A percentile compares a stretch with the other conserved stretches of the same genome.
These are phyloP conservation scores for Julus scandinavius DNA, from an alignment of 2,888 invertebrate species.

Conservation along the genomic window DNA sequence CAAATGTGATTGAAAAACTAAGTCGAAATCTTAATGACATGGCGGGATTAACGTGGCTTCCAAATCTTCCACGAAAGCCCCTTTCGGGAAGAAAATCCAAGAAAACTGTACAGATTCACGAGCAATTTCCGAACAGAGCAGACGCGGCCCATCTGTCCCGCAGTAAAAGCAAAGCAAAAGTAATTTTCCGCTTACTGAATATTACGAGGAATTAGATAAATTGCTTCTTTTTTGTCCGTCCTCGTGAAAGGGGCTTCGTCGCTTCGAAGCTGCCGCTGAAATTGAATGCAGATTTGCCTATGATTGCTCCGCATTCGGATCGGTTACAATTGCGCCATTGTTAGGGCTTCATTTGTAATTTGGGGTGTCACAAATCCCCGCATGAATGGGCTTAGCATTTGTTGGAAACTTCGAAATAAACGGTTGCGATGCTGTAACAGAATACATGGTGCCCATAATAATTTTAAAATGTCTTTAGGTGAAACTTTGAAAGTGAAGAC, in stretches of 20 bases:
- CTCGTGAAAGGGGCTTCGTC: background rate
- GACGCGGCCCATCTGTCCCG: background rate
- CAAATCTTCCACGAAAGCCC: background rate
- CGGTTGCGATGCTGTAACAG: no score
- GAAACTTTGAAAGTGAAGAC: no score
- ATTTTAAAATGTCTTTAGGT: no score
- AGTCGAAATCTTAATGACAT: background rate
- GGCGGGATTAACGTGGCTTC: background rate
- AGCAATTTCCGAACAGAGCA: background rate
- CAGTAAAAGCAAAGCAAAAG: background rate
- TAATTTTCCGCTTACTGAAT: constrained; percentile 18
- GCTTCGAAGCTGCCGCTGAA: no score
- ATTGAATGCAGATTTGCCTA: background rate
- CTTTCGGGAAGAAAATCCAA: background rate
- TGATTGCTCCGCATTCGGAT: background rate
- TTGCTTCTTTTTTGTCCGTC: background rate
- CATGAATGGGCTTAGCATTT: constrained; percentile 3
- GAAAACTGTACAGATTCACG: background rate
- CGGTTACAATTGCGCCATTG: background rate
- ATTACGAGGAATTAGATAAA: background rate
- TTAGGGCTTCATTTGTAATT: background rate
- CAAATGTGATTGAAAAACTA: background rate
- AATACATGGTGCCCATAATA: no score
- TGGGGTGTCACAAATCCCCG: background rate
- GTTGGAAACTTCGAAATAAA: background rate